Evolutionary conservation across 92 coral and sea anemone species (phyloP), one percentile per base, ranked within the genome.

Genomic region (Plumapathes pennacea): DNA sequence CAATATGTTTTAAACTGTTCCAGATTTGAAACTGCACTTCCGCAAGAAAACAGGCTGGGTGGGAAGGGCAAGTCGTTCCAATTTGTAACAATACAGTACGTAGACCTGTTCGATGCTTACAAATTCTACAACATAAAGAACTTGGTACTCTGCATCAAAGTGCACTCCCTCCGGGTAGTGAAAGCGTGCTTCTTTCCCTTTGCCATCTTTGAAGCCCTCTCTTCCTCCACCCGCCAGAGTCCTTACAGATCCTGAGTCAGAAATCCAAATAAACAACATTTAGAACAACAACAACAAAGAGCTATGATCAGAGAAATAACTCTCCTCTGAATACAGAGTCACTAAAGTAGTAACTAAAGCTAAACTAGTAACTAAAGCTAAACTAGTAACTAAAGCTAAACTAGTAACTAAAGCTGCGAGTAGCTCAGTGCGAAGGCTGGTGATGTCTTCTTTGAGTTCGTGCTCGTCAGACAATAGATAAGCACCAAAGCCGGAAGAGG

Each of bases 91-190:
- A n/a, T n/a, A n/a, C n/a, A n/a, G n/a, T n/a, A n/a, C n/a, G n/a
- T n/a, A n/a, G n/a, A n/a, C n/a, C n/a, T n/a, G n/a, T n/a, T n/a
- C n/a, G n/a, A n/a, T n/a, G 76, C 95, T 86, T 58, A 86, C 95
- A 66, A 86, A 86, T 44, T 86, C 95, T 4, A 67, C 95, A 22
- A 86, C 85, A 58, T 86, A 86, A 38, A 86, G 78, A 28, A 69
- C 50, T 38, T 63, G 49, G 57, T 76, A 64, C 14, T 82, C 85
- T 0, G 78, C 31, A 64, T 86, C 95, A 47, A 84, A 86, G 21
- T 76, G 75, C 3, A 86, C 32, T 45, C 95, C 95, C 34, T 86
- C 95, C 12, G 95, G 95, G 46, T 86, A 86, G 52, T 86, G 82
- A 20, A 86, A 86, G 18, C 89, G 66, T 11, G 95, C 95, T 10